These are phyloP conservation scores for Pygocentrus nattereri DNA, from an alignment of 2,797 vertebrate genomes.

Conservation along the genomic window DNA sequence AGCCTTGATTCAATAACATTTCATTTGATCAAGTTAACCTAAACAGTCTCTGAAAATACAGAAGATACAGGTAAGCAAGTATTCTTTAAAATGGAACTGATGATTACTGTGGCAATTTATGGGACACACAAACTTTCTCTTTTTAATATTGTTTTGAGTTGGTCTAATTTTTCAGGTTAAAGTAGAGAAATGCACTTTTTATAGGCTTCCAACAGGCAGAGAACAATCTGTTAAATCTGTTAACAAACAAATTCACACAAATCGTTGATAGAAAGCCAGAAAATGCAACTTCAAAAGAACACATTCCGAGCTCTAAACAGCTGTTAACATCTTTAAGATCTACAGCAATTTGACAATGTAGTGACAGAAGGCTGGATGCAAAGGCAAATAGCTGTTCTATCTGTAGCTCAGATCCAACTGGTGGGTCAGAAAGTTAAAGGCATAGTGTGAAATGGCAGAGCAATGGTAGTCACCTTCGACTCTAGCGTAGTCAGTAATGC, in stretches of 20 bases:
- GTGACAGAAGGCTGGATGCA: neutral
- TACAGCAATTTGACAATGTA: neutral
- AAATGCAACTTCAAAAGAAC: neutral
- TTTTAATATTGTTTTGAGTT: neutral
- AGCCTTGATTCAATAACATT: constrained; percentile 79
- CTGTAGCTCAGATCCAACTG: constrained; percentile 25
- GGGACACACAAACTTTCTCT: neutral
- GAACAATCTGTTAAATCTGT: neutral
- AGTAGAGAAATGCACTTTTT: no score
- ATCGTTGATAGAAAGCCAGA: neutral
- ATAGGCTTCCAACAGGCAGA: constrained; percentile 4
- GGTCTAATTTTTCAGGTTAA: no score
- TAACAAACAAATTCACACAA: neutral
- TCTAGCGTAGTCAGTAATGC: constrained; percentile 97
- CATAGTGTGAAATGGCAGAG: constrained; percentile 20
- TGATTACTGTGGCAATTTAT: neutral
- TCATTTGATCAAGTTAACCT: constrained; percentile 76
- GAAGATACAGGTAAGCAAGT: constrained; percentile 12
- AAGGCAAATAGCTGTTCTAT: neutral
- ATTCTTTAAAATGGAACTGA: neutral
- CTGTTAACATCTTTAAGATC: neutral
- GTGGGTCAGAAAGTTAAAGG: constrained; percentile 38
- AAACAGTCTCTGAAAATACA: constrained; percentile 62
- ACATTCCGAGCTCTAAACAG: neutral
- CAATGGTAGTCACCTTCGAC: constrained; percentile 92